phyloP scores from a whole-genome alignment of 2,797 vertebrate species.

The Cygnus olor region DNA sequence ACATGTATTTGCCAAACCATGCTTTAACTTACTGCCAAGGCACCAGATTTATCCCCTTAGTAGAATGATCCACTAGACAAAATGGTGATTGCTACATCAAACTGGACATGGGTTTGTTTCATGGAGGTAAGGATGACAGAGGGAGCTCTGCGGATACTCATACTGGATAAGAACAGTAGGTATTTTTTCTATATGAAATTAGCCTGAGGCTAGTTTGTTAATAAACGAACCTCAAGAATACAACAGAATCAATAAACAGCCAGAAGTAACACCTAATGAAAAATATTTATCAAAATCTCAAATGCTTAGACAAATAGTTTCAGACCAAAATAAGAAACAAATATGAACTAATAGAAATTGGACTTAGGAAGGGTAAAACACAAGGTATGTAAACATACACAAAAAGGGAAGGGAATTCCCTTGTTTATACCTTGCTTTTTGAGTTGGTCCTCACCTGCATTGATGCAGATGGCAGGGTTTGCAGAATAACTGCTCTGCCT shows the following conservation, averaged over 20 bases:
- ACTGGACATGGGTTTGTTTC: neutral
- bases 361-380: neutral
- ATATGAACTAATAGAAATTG: neutral
- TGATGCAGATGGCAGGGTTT: neutral
- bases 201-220: neutral
- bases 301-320: neutral
- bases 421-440: neutral
- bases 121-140: neutral
- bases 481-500: neutral
- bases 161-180: neutral
- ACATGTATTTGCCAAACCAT: conserved; percentile 29
- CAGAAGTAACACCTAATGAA: neutral
- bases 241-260: neutral
- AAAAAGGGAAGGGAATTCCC: neutral
- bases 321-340: neutral
- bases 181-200: neutral
- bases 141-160: neutral
- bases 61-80: neutral
- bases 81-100: neutral
- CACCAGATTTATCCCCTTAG: neutral
- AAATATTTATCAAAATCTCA: neutral
- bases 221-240: neutral
- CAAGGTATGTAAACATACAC: neutral
- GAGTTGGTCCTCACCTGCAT: neutral
- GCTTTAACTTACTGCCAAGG: neutral